Conservation (phyloP, 1,140 invertebrate species). For the Saccostrea glomerata region DNA sequence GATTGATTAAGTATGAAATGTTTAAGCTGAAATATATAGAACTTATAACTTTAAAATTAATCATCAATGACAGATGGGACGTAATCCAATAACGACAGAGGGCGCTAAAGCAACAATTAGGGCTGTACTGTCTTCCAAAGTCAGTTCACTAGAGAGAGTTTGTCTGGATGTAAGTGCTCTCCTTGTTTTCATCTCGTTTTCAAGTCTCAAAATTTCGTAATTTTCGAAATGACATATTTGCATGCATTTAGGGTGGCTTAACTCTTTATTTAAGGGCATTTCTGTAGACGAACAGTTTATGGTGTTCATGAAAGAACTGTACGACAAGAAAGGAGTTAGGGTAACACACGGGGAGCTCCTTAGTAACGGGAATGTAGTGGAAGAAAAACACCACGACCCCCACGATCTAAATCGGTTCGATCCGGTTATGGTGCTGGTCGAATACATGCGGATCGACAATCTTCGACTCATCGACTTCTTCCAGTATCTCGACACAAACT, state of each 20-base stretch:
- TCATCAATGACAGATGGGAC: constrained; percentile 61
- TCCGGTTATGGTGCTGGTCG: constrained; percentile 70
- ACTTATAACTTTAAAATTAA: too few relatives aligned
- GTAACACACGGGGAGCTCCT: constrained; percentile 67
- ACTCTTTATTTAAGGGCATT: constrained; percentile 60
- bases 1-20: too few relatives aligned
- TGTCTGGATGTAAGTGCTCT: constrained; percentile 37
- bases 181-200: neutral
- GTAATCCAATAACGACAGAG: constrained; percentile 72
- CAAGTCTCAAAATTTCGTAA: neutral
- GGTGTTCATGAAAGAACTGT: constrained; percentile 56
- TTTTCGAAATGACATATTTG: neutral
- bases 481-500: constrained; percentile 66
- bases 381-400: constrained; percentile 63
- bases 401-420: constrained; percentile 69
- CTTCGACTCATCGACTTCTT: constrained; percentile 74
- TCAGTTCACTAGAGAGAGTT: constrained; percentile 13
- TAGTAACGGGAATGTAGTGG: constrained; percentile 60
- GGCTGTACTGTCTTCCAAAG: constrained; percentile 58
- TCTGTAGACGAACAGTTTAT: constrained; percentile 69
- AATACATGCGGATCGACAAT: constrained; percentile 74
- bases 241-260: neutral
- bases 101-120: constrained; percentile 67
- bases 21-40: too few relatives aligned
- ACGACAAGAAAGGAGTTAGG: constrained; percentile 55